phyloP scores from a whole-genome alignment of 2,113 vertebrate genomes.

The Maccullochella peelii region DNA sequence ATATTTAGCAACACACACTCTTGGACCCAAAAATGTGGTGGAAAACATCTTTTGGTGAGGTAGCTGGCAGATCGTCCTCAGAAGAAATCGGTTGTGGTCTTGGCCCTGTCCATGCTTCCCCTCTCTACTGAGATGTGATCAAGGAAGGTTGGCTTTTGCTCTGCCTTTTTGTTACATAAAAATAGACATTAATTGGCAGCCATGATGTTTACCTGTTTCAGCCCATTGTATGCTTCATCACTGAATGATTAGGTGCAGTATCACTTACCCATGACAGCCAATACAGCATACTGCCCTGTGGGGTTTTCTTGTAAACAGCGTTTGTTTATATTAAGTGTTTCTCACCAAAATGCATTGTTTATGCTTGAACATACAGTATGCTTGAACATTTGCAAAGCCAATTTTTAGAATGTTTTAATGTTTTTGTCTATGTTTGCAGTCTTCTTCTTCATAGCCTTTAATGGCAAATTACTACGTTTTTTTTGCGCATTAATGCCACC shows the following conservation, averaged over 20 bases:
- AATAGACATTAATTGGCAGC: not conserved
- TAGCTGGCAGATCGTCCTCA: constrained; percentile 1
- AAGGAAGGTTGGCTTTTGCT: not conserved
- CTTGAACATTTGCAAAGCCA: too few species aligned
- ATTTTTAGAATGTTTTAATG: too few species aligned
- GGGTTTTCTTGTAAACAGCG: not conserved
- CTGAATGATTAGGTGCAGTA: not conserved
- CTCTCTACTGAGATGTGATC: not conserved
- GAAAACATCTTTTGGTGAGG: constrained; percentile 8
- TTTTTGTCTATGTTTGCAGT: too few species aligned
- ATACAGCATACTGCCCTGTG: not conserved
- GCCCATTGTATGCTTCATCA: not conserved
- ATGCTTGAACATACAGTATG: too few species aligned
- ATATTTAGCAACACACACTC: not conserved
- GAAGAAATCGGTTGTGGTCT: constrained; percentile 13
- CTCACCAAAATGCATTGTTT: not conserved
- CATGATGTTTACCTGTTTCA: not conserved
- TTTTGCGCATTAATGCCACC: not conserved
- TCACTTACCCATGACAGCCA: not conserved
- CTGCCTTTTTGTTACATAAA: not conserved
- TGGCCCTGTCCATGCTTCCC: not conserved
- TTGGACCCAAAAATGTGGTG: constrained; percentile 18
- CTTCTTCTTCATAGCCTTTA: not conserved
- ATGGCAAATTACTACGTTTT: not conserved
- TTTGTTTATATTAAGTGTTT: not conserved